Percentiles rank a stretch among this genome's conserved stretches.
These are phyloP conservation scores for Oedothorax gibbosus DNA, from an alignment of 1,140 invertebrate species.

Conservation along the genomic window DNA sequence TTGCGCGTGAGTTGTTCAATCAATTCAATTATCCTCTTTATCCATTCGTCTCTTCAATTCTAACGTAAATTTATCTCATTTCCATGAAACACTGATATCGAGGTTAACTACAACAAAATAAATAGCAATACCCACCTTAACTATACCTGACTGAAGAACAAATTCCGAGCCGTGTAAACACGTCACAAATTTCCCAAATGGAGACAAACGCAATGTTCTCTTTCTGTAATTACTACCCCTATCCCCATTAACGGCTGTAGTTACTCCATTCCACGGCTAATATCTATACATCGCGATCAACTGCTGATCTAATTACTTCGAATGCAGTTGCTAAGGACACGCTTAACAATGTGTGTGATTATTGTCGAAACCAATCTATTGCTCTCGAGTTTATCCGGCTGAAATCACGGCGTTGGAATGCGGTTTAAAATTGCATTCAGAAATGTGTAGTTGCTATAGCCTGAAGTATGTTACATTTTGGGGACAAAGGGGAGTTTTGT, in stretches of 20 bases:
- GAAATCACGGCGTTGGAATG: not conserved
- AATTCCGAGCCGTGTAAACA: too few species aligned
- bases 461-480: too few species aligned
- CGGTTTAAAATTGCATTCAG: conserved; percentile 6
- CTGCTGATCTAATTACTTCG: conserved; percentile 24
- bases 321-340: conserved; percentile 13
- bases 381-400: not conserved
- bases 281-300: conserved; percentile 19
- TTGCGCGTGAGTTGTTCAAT: too few species aligned
- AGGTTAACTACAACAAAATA: too few species aligned
- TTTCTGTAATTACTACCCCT: conserved; percentile 34
- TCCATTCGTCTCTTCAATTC: too few species aligned
- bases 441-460: not conserved
- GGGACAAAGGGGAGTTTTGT: too few species aligned
- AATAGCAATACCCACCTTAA: too few species aligned
- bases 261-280: conserved; percentile 2
- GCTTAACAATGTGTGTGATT: conserved; percentile 12
- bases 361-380: conserved; percentile 3
- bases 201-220: not conserved
- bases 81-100: too few species aligned
- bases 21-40: too few species aligned
- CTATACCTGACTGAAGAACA: too few species aligned
- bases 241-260: conserved; percentile 20
- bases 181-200: too few species aligned
- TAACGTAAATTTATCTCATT: too few species aligned